Base-by-base conservation (phyloP, 2,888 invertebrate genomes). In the Opisthograptis luteolata region DNA sequence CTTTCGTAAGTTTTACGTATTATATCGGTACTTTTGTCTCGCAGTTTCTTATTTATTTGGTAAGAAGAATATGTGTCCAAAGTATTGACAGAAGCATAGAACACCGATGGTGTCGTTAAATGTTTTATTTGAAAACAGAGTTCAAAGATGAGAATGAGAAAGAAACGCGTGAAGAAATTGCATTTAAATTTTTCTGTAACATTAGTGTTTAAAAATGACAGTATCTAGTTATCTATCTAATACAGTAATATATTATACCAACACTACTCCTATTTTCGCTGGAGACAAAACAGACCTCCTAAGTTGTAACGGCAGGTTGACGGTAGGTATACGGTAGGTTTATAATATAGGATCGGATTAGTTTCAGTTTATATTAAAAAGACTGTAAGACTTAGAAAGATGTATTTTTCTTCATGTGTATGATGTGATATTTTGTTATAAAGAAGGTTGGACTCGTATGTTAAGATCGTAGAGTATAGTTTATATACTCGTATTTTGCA, bases 401-500 rank as follows among this genome's bases (percentile, higher is more conserved):
- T 1, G 0, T 24, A 27, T n/a, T 9, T 42, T 39, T 45, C 42
- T 27, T 37, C 34, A 44, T 53, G 52, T 30, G 48, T 31, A 52
- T 43, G 66, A 70, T 78, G 79, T 79, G 81, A 78, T 80, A 79
- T 76, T 77, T 73, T 70, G 60, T 49, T 62, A 48, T 66, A 65
- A 57, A 49, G 47, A 44, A 56, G 49, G 58, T 58, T 58, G 51
- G 59, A 62, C 42, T 52, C 41, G 27, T 58, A 42, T 41, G 44
- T 50, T 34, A 34, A 27, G 13, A 17, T 24, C 17, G n/a, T 36
- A 30, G 24, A 17, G 14, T 15, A 34, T 37, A 58, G 19, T 17
- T 25, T 24, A 53, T 60, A 48, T 53, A 59, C 40, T 44, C 41
- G 19, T 53, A 57, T 59, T 52, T 59, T 45, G 45, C 32, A 60